These are phyloP conservation scores for Arge pagana DNA, from an alignment of 2,888 invertebrate genomes.

Conservation along the genomic window DNA sequence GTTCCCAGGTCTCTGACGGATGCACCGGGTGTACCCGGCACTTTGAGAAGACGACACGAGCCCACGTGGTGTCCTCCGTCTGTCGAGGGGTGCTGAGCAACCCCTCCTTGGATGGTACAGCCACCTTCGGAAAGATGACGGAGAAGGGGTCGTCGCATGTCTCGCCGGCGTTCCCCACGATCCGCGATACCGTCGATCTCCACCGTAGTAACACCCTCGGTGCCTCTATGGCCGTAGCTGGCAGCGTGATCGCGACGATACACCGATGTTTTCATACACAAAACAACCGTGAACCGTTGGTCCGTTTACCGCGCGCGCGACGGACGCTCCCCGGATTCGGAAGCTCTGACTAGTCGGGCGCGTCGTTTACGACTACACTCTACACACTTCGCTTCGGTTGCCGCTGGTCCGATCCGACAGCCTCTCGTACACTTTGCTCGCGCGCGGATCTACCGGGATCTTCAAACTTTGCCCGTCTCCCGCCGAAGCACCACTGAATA, in stretches of 20 bases:
- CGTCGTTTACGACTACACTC: conserved; percentile 17
- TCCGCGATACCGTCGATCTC: conserved; percentile 13
- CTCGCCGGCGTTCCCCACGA: too few relatives aligned
- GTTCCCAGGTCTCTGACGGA: conserved; percentile 38
- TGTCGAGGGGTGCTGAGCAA: conserved; percentile 32
- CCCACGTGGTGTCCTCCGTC: conserved; percentile 47
- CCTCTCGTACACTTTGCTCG: conserved; percentile 18
- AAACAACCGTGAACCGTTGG: not conserved
- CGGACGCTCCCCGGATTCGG: not conserved
- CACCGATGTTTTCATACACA: not conserved
- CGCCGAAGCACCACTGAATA: conserved; percentile 4
- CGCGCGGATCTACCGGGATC: conserved; percentile 15
- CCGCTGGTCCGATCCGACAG: too few relatives aligned
- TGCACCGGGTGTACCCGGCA: conserved; percentile 36
- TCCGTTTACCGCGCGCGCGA: not conserved
- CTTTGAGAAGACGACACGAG: conserved; percentile 51
- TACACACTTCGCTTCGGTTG: too few relatives aligned
- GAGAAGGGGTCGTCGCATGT: conserved; percentile 53
- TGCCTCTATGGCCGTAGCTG: not conserved
- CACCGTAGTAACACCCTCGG: not conserved
- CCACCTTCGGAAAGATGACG: conserved; percentile 55
- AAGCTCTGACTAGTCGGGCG: conserved; percentile 15
- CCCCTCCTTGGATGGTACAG: conserved; percentile 35
- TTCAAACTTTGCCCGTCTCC: not conserved
- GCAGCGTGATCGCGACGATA: too few relatives aligned